A percentile compares a stretch with the other conserved stretches of the same genome.
Conservation (phyloP, 2,888 invertebrate species). For the Chloroclystis v-ata region DNA sequence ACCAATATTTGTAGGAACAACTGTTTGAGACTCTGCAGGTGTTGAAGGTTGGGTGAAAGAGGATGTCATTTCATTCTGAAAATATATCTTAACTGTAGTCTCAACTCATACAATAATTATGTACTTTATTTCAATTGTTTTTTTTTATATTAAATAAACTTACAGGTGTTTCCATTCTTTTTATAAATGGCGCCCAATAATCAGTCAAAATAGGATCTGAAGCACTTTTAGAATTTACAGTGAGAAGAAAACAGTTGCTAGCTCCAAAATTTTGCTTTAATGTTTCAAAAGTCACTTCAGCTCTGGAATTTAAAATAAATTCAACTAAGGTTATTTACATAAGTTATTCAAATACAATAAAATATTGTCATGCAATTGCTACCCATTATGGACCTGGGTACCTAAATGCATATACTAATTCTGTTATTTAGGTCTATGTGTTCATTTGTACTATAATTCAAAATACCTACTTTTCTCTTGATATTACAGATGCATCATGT, state of each 20-base stretch:
- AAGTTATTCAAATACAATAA: too few species aligned
- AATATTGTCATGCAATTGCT: too few species aligned
- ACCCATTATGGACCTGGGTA: too few species aligned
- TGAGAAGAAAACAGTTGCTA: slow-evolving; percentile 91
- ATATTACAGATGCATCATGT: slow-evolving; percentile 87
- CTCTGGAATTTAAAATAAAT: slow-evolving; percentile 81
- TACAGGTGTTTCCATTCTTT: slow-evolving; percentile 76
- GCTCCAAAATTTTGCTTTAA: slow-evolving; percentile 93
- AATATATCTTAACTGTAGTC: too few species aligned
- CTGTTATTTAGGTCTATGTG: too few species aligned
- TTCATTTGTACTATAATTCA: too few species aligned
- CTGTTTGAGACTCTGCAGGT: slow-evolving; percentile 49
- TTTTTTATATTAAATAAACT: slow-evolving; percentile 24
- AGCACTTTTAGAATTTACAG: slow-evolving; percentile 89
- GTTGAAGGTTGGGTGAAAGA: slow-evolving; percentile 42
- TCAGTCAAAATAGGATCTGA: slow-evolving; percentile 82
- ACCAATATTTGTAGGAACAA: slow-evolving; percentile 39
- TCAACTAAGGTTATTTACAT: too few species aligned
- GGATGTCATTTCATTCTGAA: slow-evolving; percentile 52
- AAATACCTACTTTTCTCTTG: slow-evolving; percentile 87
- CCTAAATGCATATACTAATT: too few species aligned
- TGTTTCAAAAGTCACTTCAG: slow-evolving; percentile 88
- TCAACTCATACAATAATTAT: too few species aligned
- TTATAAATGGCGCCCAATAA: slow-evolving; percentile 90
- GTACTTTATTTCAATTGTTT: too few species aligned